These are phyloP conservation scores for Pseudanteris insignis DNA, from an alignment of 2,888 invertebrate species.

Conservation along the genomic window DNA sequence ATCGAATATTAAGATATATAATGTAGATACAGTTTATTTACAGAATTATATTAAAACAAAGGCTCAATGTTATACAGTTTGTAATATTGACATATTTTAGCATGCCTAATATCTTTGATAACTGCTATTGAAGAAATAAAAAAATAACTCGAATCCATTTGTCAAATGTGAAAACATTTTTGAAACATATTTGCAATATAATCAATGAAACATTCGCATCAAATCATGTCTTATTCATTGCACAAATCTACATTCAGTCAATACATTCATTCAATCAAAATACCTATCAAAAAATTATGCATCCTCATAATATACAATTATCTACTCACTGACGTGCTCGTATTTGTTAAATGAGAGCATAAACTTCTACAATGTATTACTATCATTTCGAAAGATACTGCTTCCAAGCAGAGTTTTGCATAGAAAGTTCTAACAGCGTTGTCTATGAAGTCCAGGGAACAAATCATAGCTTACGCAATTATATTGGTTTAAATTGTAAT, in stretches of 20 bases:
- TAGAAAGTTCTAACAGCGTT: conserved; percentile 10
- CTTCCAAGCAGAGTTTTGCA: conserved; percentile 6
- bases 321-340: not conserved
- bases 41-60: conserved; percentile 7
- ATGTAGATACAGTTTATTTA: conserved; percentile 13
- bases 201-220: too few relatives aligned
- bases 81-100: too few relatives aligned
- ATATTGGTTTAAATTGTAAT: conserved; percentile 1
- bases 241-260: conserved; percentile 12
- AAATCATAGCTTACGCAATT: conserved; percentile 24
- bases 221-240: conserved; percentile 9
- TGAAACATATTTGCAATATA: too few relatives aligned
- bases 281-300: conserved; percentile 2
- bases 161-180: too few relatives aligned
- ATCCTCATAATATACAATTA: conserved; percentile 14
- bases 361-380: not conserved
- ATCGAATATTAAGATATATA: conserved; percentile 9
- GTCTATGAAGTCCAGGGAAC: conserved; percentile 32
- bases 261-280: conserved; percentile 4
- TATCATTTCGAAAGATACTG: conserved; percentile 29
- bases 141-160: not conserved
- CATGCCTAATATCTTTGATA: too few relatives aligned
- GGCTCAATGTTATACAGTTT: too few relatives aligned
- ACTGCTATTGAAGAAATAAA: not conserved
- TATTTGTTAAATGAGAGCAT: conserved; percentile 3